These are phyloP conservation scores for Drosophila setosimentum DNA, from an alignment of 2,888 invertebrate species.

Conservation along the genomic window DNA sequence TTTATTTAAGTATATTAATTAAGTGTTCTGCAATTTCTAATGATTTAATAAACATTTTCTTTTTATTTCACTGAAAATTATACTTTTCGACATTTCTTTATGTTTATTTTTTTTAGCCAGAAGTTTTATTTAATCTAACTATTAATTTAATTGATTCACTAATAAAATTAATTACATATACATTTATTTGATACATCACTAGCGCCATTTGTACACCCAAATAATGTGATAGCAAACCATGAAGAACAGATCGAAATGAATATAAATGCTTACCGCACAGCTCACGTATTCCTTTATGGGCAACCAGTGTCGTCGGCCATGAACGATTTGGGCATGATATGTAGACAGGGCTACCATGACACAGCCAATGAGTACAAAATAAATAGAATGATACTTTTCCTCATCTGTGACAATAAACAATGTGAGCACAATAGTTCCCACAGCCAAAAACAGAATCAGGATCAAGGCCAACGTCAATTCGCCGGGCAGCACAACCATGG, in stretches of 20 bases:
- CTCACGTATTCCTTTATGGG: constrained; percentile 25
- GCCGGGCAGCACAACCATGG: constrained; percentile 43
- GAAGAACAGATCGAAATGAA: constrained; percentile 42
- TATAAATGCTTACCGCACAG: constrained; percentile 20
- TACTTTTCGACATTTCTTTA: neutral
- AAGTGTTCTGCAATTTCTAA: neutral
- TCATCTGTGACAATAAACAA: constrained; percentile 27
- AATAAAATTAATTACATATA: neutral
- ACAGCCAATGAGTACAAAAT: constrained; percentile 18
- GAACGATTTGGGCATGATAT: constrained; percentile 43
- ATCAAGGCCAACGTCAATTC: constrained; percentile 16
- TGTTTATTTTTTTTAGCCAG: neutral
- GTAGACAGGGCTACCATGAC: constrained; percentile 8
- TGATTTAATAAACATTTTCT: neutral
- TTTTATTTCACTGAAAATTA: neutral
- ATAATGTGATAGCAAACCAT: constrained; percentile 18
- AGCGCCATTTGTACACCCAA: constrained; percentile 12
- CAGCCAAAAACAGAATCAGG: constrained; percentile 16
- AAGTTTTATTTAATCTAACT: neutral
- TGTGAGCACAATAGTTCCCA: constrained; percentile 12
- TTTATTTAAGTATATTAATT: neutral
- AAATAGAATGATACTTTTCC: constrained; percentile 9
- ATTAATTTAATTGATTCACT: neutral
- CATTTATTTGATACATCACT: neutral
- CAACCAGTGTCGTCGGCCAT: constrained; percentile 30